phyloP scores from a whole-genome alignment of 2,113 vertebrate genomes.

The Lophura nycthemera region DNA sequence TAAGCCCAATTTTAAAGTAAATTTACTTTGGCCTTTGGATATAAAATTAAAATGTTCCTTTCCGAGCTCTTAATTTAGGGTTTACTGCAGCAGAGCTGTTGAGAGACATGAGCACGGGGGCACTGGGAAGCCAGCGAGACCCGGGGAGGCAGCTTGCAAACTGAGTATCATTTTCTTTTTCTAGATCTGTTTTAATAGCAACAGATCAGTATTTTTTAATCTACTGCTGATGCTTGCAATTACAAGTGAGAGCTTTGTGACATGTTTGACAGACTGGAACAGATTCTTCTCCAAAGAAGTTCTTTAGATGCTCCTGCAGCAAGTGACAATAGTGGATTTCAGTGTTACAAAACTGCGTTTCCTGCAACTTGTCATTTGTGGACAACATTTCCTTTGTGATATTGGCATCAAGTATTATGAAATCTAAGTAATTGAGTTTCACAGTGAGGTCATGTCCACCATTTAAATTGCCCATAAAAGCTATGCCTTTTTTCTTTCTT shows the following conservation, averaged over 20 bases:
- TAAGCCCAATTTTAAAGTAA: background rate
- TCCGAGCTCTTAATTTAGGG: background rate
- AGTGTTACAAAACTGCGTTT: background rate
- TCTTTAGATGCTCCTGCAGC: background rate
- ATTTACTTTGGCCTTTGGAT: background rate
- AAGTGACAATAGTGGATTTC: background rate
- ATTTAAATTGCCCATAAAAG: background rate
- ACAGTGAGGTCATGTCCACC: background rate
- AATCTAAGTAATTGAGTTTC: background rate
- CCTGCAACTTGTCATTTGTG: background rate
- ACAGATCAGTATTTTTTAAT: background rate
- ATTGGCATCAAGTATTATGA: background rate
- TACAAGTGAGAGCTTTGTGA: background rate
- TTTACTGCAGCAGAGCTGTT: background rate
- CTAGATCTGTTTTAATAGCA: background rate
- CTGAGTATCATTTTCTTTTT: background rate
- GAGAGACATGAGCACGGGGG: rapidly evolving
- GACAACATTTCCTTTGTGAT: background rate
- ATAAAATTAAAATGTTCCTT: background rate
- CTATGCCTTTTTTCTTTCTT: background rate
- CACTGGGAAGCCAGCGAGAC: background rate
- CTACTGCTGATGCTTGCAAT: background rate
- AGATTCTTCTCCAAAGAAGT: background rate
- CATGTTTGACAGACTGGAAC: background rate
- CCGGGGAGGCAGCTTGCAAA: background rate